Base-by-base conservation (phyloP, 2,113 vertebrate species). In the Sapayoa aenigma region DNA sequence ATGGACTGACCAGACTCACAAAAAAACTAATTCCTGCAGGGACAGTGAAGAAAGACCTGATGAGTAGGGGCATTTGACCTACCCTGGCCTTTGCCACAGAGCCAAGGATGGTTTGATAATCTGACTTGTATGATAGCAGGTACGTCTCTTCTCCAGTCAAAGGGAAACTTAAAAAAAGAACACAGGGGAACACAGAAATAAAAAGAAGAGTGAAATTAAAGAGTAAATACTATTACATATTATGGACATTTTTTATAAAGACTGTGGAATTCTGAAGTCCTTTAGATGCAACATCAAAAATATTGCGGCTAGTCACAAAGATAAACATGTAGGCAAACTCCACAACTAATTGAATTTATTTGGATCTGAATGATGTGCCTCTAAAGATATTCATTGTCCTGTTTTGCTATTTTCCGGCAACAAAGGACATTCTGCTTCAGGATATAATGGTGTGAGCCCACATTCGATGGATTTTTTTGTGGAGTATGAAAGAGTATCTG, bases 301-400 rank as follows among this genome's bases (percentile, higher is more conserved):
- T 42, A 58, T 42, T 73, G 56, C 8, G 41, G 46, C 30, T 69
- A 81, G 47, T 77, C 33, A 88, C 28, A 85, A 79, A 85, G 11
- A 42, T 79, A 74, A 59, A 58, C 1, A 1, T 35, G n/a, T 55
- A 95, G 91, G 94, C 9, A 91, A 89, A 67, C 33, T 60, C 20
- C 35, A 67, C 35, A 71, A 95, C 65, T 85, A 84, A 88, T 81
- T 76, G 31, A 72, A 94, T 94, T 92, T 96, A 94, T 90, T 35
- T 88, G 60, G 24, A 22, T 88, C 41, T 72, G 76, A 80, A 81
- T 30, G 25, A 65, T 52, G 68, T 77, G 24, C 25, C 31, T 88
- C 42, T 86, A 86, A 33, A 81, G 47, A 84, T 33, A 10, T 59
- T 71, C 22, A 74, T 81, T 60, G 75, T 60, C 33, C 55, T 46